Base-by-base conservation (phyloP, 1,140 invertebrate genomes). In the Cotesia vestalis region DNA sequence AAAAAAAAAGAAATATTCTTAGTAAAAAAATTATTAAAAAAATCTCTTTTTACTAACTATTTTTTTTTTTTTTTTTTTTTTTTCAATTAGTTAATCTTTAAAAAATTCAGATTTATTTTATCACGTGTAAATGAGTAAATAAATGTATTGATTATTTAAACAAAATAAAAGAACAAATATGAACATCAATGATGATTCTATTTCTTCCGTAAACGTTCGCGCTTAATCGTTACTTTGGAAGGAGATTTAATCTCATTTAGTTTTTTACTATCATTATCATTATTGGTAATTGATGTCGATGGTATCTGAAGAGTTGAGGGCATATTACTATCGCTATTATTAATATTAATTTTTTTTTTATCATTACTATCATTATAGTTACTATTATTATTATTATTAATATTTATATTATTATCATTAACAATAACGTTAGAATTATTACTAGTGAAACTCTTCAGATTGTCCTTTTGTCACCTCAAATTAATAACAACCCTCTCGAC, bases 401-500 rank as follows among this genome's bases (percentile, higher is more conserved):
- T 11, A 53, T 27, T 27, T 27, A 27, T 27, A 27, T 27, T 52
- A 52, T 52, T 52, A 11, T 52, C 46, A 52, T 8, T 52, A 52
- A 52, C 46, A 52, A 8, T 52, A 52, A 72, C 72, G 27, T 75
- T 61, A 71, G 70, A 27, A 27, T 46, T 46, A 46, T 46, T 46
- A 46, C 40, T 46, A 75, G 69, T 73, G 4, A 66, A 63, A 34
- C 59, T 76, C 76, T 78, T 78, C 81, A 83, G 80, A 20, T 66
- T 59, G 34, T 71, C 78, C 80, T 84, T 79, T 73, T 87, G 88
- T 89, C 88, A 89, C 85, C 88, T 89, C 34, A 83, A 79, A 69
- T 82, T 90, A 78, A 92, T 88, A 51, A 90, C 80, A 40, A 91
- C 87, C 53, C 88, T 90, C 81, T 93, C 92, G 66, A 93, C 90